phyloP scores from a whole-genome alignment of 1,140 invertebrate genomes.

The Aphidius gifuensis region DNA sequence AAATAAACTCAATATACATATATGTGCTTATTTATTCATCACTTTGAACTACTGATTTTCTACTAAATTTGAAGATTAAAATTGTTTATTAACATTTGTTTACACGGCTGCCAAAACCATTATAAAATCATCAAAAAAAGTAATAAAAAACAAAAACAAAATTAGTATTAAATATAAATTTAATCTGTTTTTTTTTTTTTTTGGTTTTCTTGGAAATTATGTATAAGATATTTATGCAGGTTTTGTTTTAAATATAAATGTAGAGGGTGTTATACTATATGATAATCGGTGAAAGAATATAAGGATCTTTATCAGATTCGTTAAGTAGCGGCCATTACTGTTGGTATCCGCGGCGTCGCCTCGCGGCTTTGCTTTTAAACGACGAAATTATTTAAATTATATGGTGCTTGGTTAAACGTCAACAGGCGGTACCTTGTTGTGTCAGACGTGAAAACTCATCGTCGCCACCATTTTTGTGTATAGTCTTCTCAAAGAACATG shows the following conservation, averaged over 20 bases:
- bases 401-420: conserved; percentile 27
- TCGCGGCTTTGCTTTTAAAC: conserved; percentile 42
- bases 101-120: no score
- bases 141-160: no score
- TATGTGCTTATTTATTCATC: not conserved
- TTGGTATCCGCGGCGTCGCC: conserved; percentile 25
- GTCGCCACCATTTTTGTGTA: conserved; percentile 10
- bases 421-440: conserved; percentile 29
- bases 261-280: conserved; percentile 8
- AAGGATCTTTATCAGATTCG: conserved; percentile 7
- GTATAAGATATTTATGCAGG: no score
- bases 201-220: no score
- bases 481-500: not conserved
- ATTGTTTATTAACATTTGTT: no score
- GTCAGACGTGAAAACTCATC: conserved; percentile 29
- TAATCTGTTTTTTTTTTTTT: no score
- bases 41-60: no score
- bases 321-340: conserved; percentile 45
- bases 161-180: no score
- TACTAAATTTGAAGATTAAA: no score
- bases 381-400: conserved; percentile 50
- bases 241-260: no score
- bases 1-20: not conserved
- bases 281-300: conserved; percentile 11
- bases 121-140: no score